Conservation (phyloP, 2,888 invertebrate genomes). For the Euzophera pinguis region DNA sequence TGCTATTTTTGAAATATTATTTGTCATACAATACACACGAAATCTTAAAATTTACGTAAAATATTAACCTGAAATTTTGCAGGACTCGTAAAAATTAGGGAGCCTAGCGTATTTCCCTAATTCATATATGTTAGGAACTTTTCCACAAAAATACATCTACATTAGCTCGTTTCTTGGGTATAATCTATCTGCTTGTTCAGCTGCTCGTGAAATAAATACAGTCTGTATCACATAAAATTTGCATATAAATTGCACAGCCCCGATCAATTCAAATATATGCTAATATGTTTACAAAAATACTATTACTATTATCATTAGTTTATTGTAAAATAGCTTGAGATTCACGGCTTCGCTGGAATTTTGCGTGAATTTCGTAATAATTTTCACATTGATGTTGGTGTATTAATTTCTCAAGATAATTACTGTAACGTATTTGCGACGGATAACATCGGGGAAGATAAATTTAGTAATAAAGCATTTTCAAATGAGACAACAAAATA, state of each 20-base stretch:
- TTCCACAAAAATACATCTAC: neutral
- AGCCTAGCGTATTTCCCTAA: no score
- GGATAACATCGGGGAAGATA: neutral
- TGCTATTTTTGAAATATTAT: no score
- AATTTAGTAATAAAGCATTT: conserved; percentile 6
- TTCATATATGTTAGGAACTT: no score
- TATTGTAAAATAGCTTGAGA: neutral
- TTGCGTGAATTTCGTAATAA: neutral
- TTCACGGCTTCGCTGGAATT: neutral
- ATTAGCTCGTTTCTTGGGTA: neutral
- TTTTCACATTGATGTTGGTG: neutral
- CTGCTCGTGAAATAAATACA: conserved; percentile 12
- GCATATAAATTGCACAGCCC: conserved; percentile 8
- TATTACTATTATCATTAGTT: conserved; percentile 6
- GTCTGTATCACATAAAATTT: conserved; percentile 8
- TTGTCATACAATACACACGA: no score
- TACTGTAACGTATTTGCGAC: neutral
- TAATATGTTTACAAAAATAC: conserved; percentile 8
- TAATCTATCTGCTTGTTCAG: conserved; percentile 6
- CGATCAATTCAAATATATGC: conserved; percentile 8
- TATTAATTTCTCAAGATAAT: neutral
- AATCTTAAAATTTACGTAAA: no score
- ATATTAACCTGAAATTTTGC: neutral
- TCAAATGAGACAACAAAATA: conserved; percentile 6
- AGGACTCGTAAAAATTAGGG: neutral